Conservation (phyloP, 2,113 vertebrate species). For the Anhinga rufa region DNA sequence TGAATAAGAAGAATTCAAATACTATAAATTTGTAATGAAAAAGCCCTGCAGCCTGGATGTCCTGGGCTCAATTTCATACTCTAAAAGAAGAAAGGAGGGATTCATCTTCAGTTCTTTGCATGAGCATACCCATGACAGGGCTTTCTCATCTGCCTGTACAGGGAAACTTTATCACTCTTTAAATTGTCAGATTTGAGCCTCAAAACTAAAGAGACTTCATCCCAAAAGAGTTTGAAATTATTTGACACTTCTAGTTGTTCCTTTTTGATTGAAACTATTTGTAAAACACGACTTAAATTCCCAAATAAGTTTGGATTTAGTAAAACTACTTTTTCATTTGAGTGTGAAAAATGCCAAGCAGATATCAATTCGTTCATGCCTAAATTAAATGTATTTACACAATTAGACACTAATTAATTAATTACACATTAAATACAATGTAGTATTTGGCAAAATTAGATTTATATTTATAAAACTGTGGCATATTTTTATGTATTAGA, state of each 20-base stretch:
- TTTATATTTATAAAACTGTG: not conserved
- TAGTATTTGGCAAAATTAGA: not conserved
- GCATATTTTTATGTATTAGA: not conserved
- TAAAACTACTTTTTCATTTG: not conserved
- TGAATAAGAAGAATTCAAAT: not conserved
- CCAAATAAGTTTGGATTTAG: not conserved
- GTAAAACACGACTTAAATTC: not conserved
- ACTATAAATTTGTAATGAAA: not conserved
- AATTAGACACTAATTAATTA: too few species aligned
- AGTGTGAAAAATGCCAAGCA: not conserved
- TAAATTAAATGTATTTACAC: not conserved
- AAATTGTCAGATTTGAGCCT: not conserved
- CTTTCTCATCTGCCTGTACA: not conserved
- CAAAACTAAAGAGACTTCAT: not conserved
- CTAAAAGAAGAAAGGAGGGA: not conserved
- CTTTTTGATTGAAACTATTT: not conserved
- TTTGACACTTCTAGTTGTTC: not conserved
- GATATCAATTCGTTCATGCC: not conserved
- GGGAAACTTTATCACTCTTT: not conserved
- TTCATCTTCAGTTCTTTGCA: not conserved
- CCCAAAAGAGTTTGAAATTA: not conserved
- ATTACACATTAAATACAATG: not conserved
- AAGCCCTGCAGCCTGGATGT: not conserved
- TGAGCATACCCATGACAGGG: not conserved
- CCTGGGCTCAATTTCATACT: not conserved